Conservation (phyloP, 2,797 vertebrate species). For the Orestias chungarensis region DNA sequence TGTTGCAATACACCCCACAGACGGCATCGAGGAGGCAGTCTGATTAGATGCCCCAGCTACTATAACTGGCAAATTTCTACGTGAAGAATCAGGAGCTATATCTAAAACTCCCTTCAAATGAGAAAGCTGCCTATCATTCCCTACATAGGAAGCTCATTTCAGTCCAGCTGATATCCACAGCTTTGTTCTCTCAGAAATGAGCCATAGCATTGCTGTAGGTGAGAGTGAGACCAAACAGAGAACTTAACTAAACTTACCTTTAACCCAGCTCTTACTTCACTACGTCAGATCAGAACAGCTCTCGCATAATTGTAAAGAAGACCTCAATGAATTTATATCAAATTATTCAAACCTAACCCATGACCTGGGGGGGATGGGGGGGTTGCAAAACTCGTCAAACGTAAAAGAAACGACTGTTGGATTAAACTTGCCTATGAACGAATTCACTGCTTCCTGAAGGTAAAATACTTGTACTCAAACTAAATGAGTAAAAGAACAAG, state of each 20-base stretch:
- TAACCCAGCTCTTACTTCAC: not conserved
- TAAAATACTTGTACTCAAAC: slow-evolving; percentile 10
- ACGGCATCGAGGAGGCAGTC: too few relatives aligned
- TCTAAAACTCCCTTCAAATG: too few relatives aligned
- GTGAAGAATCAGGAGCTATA: not conserved
- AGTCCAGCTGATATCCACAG: not conserved
- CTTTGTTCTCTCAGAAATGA: not conserved
- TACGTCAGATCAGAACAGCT: not conserved
- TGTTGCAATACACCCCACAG: too few relatives aligned
- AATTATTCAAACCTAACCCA: not conserved
- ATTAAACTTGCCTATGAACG: not conserved
- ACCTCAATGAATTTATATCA: not conserved
- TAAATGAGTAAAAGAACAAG: slow-evolving; percentile 28
- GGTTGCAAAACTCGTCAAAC: too few relatives aligned
- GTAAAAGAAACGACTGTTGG: not conserved
- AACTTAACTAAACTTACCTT: not conserved
- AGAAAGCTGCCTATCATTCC: not conserved
- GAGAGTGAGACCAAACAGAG: not conserved
- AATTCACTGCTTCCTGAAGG: not conserved
- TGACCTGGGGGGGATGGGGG: too few relatives aligned
- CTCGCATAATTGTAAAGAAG: not conserved
- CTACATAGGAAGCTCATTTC: not conserved
- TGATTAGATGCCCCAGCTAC: not conserved
- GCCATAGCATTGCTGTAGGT: not conserved
- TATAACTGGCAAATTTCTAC: not conserved